A percentile compares a stretch with the other conserved stretches of the same genome.
These are phyloP conservation scores for Hoplias malabaricus DNA, from an alignment of 2,113 vertebrate genomes.

Conservation along the genomic window DNA sequence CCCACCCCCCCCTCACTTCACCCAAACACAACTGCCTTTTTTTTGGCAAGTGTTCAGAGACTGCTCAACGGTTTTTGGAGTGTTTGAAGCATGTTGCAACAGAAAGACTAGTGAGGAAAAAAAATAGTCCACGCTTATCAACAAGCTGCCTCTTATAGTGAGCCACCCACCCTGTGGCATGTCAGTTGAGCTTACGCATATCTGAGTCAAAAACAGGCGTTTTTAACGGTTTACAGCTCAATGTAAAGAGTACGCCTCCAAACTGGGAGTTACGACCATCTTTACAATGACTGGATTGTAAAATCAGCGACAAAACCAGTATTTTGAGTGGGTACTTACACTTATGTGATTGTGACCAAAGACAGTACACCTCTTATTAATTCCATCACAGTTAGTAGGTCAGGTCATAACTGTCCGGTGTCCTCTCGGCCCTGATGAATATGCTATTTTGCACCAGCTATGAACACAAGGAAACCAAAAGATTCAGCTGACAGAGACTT, in stretches of 20 bases:
- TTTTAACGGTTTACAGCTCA: slow-evolving; percentile 1
- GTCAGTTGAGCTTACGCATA: slow-evolving; percentile 32
- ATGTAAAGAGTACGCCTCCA: slow-evolving; percentile 9
- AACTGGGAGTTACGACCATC: neutral
- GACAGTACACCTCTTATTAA: neutral
- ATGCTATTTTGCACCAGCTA: neutral
- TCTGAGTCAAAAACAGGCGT: slow-evolving; percentile 12
- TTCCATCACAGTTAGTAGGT: neutral
- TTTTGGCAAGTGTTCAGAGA: slow-evolving; percentile 20
- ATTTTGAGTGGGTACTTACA: neutral
- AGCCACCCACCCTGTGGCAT: slow-evolving; percentile 32
- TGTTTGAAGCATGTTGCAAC: slow-evolving; percentile 23
- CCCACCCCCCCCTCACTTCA: slow-evolving; percentile 12
- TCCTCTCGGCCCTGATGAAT: neutral
- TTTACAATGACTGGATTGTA: neutral
- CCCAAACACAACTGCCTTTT: slow-evolving; percentile 6
- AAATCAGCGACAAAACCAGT: neutral
- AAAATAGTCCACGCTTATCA: slow-evolving; percentile 19
- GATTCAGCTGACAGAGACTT: neutral
- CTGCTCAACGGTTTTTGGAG: slow-evolving; percentile 26
- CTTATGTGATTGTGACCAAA: neutral
- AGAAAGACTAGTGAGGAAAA: slow-evolving; percentile 20
- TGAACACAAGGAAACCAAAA: neutral
- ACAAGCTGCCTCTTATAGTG: neutral
- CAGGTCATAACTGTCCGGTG: neutral